phyloP scores from a whole-genome alignment of 2,797 vertebrate species.

The Pantherophis alleghaniensis region DNA sequence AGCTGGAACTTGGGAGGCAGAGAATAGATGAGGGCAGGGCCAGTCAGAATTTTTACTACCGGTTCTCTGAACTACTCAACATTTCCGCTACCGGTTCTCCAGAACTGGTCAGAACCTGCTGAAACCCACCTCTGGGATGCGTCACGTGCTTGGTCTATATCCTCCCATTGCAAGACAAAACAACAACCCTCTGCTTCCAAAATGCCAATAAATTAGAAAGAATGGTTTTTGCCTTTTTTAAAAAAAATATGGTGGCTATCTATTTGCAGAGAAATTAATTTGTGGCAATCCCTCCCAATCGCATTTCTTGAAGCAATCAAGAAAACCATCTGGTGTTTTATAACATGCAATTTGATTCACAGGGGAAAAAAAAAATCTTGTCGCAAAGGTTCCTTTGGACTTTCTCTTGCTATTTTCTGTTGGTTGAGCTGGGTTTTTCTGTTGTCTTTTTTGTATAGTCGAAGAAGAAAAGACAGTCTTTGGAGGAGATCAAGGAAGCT shows the following conservation, averaged over 20 bases:
- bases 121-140: too few relatives aligned
- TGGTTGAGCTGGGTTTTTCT: neutral
- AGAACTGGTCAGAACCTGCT: too few relatives aligned
- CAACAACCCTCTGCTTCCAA: neutral
- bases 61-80: too few relatives aligned
- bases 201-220: neutral
- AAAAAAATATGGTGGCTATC: neutral
- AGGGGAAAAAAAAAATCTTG: neutral
- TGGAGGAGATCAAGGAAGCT: conserved; percentile 44
- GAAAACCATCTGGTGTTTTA: neutral
- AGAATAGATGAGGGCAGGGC: too few relatives aligned
- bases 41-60: too few relatives aligned
- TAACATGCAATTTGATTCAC: neutral
- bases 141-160: neutral
- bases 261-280: neutral
- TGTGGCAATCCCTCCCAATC: neutral
- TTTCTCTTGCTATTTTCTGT: neutral
- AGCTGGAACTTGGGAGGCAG: too few relatives aligned
- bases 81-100: too few relatives aligned
- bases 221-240: neutral
- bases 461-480: neutral
- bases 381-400: neutral
- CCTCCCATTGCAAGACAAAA: neutral
- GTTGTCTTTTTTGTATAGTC: neutral
- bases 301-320: neutral